These are phyloP conservation scores for Pogonognathellus flavescens DNA, from an alignment of 1,140 invertebrate species.

Conservation along the genomic window DNA sequence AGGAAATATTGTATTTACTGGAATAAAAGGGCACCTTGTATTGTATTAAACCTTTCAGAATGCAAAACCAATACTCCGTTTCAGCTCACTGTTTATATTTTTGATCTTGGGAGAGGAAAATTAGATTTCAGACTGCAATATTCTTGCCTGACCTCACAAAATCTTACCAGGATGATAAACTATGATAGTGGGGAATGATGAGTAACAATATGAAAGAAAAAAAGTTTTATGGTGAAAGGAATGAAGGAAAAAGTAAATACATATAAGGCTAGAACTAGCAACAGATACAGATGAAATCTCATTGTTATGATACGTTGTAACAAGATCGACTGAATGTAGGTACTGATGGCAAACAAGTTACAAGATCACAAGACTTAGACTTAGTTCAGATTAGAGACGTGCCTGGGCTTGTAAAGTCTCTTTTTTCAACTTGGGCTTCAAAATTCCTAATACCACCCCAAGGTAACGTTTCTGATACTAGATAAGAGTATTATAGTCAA, in stretches of 20 bases:
- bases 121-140: conserved; percentile 17
- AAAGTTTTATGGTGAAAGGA: neutral
- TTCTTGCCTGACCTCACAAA: neutral
- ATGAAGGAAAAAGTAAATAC: conserved; percentile 16
- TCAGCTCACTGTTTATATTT: conserved; percentile 3
- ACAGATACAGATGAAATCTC: conserved; percentile 25
- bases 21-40: neutral
- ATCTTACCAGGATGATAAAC: conserved; percentile 1
- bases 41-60: conserved; percentile 2
- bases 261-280: neutral
- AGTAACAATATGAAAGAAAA: neutral
- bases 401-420: neutral
- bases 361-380: neutral
- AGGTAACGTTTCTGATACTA: too few relatives aligned
- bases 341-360: conserved; percentile 16
- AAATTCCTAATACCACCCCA: too few relatives aligned
- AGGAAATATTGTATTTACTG: neutral
- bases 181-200: neutral
- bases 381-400: neutral
- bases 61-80: conserved; percentile 19
- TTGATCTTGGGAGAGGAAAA: conserved; percentile 7
- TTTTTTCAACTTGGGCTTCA: neutral
- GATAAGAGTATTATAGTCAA: too few relatives aligned
- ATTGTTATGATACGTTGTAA: conserved; percentile 15
- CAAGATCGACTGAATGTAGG: conserved; percentile 24